Evolutionary conservation across 2,113 vertebrate genomes (phyloP).

Genomic region (Hippopotamus amphibius): DNA sequence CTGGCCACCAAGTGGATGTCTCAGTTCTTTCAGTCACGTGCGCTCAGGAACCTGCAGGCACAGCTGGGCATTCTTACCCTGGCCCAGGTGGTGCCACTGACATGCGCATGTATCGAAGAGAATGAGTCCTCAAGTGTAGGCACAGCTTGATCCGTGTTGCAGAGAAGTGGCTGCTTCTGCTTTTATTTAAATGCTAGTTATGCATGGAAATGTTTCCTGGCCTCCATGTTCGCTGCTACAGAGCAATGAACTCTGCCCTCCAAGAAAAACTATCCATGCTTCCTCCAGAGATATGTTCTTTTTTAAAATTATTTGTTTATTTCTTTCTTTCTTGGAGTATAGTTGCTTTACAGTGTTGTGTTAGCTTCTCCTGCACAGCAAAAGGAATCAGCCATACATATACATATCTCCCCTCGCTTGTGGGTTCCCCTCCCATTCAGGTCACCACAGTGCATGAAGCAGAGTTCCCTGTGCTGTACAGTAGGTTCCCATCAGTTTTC

Average conservation of each 20-base stretch:
- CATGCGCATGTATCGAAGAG: rapidly evolving
- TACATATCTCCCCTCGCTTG: too few relatives aligned
- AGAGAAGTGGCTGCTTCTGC: not conserved
- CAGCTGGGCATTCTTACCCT: not conserved
- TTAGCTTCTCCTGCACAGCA: too few relatives aligned
- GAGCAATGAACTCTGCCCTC: not conserved
- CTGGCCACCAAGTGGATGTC: rapidly evolving
- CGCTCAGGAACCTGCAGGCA: not conserved
- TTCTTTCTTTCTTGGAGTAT: too few relatives aligned
- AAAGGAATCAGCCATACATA: too few relatives aligned
- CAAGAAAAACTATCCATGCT: not conserved
- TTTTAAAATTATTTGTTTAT: too few relatives aligned
- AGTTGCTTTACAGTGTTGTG: too few relatives aligned
- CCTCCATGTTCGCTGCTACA: not conserved
- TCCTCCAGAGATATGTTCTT: not conserved
- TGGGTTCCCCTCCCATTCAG: too few relatives aligned
- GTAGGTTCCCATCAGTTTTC: too few relatives aligned
- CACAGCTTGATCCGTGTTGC: not conserved
- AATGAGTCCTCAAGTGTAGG: not conserved
- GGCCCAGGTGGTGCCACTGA: not conserved
- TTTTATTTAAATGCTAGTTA: not conserved
- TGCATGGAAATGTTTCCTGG: rapidly evolving
- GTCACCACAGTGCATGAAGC: too few relatives aligned
- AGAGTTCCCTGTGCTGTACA: too few relatives aligned
- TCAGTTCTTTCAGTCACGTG: not conserved